Evolutionary conservation across 2,113 vertebrate species (phyloP).

Genomic region (Ondatra zibethicus): DNA sequence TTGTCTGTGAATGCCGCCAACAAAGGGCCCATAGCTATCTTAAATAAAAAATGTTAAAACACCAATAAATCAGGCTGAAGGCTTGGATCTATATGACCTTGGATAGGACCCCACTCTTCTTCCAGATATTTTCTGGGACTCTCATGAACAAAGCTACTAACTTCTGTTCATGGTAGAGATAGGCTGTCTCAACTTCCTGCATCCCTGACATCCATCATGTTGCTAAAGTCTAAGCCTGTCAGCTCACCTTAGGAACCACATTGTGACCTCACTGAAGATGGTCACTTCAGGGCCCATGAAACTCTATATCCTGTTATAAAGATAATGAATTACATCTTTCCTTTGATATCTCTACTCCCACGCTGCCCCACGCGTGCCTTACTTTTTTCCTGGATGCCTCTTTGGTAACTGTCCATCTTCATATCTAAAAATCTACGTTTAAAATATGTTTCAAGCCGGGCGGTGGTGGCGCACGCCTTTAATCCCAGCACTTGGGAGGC

Average conservation of each 20-base stretch:
- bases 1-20: not conserved
- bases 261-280: not conserved
- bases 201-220: too few species aligned
- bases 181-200: not conserved
- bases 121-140: not conserved
- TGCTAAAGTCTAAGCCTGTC: not conserved
- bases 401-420: not conserved
- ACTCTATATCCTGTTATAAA: not conserved
- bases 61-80: not conserved
- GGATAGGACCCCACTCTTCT: not conserved
- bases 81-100: not conserved
- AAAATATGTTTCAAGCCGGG: not conserved
- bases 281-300: not conserved
- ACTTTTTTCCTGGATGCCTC: too few species aligned
- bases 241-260: not conserved
- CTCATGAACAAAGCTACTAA: not conserved
- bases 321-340: too few species aligned
- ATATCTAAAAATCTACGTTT: not conserved
- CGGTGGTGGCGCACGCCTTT: too few species aligned
- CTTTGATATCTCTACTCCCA: not conserved
- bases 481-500: too few species aligned
- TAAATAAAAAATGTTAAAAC: not conserved
- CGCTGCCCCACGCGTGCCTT: not conserved
- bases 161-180: not conserved
- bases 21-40: not conserved